A percentile compares a stretch with the other conserved stretches of the same genome.
Conservation (phyloP, 2,797 vertebrate species). For the Megaceryle alcyon region DNA sequence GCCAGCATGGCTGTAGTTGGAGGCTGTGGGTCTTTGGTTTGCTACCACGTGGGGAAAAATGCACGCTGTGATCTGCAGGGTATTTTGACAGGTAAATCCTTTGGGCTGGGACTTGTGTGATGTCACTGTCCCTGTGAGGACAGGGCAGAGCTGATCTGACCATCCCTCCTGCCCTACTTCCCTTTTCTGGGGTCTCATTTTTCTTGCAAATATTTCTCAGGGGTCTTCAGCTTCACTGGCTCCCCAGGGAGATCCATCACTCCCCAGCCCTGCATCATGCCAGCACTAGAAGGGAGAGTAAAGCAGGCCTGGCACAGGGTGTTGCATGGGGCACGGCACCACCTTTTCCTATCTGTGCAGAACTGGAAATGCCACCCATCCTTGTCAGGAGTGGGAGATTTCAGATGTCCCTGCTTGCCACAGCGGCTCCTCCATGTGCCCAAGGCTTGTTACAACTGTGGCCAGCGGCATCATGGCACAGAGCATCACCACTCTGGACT, state of each 20-base stretch:
- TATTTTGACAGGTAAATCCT: not conserved
- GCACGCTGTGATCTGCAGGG: not conserved
- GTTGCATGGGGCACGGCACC: accelerated
- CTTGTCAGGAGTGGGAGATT: not conserved
- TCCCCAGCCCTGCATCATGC: accelerated
- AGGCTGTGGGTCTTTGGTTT: not conserved
- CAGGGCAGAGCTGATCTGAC: accelerated
- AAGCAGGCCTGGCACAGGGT: no score
- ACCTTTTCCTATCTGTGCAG: no score
- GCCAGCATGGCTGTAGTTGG: accelerated
- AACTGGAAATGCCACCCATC: not conserved
- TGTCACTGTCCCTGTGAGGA: accelerated
- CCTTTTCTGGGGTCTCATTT: not conserved
- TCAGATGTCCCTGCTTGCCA: accelerated
- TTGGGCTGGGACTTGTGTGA: not conserved
- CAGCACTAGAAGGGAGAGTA: accelerated
- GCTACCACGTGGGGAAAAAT: not conserved
- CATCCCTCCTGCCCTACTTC: not conserved
- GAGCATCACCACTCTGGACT: accelerated
- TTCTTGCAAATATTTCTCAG: not conserved
- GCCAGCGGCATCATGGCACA: not conserved
- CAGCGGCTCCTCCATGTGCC: accelerated
- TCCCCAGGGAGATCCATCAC: not conserved
- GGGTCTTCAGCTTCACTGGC: accelerated
- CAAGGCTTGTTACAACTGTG: accelerated